These are phyloP conservation scores for Drosophila bipectinata DNA, from an alignment of 1,140 invertebrate genomes.

Conservation along the genomic window DNA sequence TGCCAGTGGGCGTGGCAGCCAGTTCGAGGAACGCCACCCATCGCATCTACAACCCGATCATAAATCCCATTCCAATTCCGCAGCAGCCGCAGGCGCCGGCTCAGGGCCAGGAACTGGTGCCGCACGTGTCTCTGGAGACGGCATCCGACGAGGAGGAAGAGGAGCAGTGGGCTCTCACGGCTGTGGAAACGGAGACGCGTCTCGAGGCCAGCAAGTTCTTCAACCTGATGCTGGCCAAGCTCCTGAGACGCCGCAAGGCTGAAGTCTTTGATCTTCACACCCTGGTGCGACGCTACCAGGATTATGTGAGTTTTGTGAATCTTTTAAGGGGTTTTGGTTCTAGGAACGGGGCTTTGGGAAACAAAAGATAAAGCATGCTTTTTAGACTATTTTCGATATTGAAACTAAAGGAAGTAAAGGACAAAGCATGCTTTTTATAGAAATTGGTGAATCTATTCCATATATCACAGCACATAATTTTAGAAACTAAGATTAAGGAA, in stretches of 20 bases:
- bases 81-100: background rate
- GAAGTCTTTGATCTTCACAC: slow-evolving; percentile 30
- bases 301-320: background rate
- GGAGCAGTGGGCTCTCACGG: background rate
- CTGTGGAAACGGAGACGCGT: background rate
- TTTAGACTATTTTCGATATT: too few species aligned
- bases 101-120: background rate
- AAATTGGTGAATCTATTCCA: too few species aligned
- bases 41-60: background rate
- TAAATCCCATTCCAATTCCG: background rate
- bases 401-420: too few species aligned
- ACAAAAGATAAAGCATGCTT: too few species aligned
- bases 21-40: background rate
- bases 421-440: too few species aligned
- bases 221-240: slow-evolving; percentile 25
- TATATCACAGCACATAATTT: too few species aligned
- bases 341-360: background rate
- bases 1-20: background rate
- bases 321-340: background rate
- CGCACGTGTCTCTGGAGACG: background rate
- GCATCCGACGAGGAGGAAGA: background rate
- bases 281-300: slow-evolving; percentile 18
- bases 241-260: slow-evolving; percentile 39
- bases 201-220: slow-evolving; percentile 25
- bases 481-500: too few species aligned